Evolutionary conservation across 1,140 invertebrate genomes (phyloP), one percentile per base, ranked within the genome.

Genomic region (Caenorhabditis brenneri): DNA sequence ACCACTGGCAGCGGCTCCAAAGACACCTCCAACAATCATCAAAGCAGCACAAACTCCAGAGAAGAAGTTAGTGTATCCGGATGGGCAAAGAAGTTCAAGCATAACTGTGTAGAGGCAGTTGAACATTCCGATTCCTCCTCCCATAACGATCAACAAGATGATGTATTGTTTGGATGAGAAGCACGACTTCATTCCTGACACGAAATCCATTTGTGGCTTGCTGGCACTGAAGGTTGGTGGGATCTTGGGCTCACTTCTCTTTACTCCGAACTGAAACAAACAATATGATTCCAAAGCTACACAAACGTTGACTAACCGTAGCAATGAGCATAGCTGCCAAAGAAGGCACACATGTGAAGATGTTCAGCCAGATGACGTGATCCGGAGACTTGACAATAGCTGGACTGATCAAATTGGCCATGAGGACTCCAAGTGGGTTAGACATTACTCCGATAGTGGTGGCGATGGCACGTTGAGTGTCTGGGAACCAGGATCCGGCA

Each of bases 61-160:
- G 78, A 91, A 88, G 16, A 53, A 51, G 79, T 91, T 90, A 7
- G 79, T 79, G 80, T 90, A 90, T 33, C 89, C 89, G 33, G 86
- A 88, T 33, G 89, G 89, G 48, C 89, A 90, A 4, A 90, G 58
- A 27, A 90, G 86, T 58, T 89, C 84, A 39, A 90, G 89, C 87
- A 90, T 90, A 22, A 90, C 80, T 19, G 90, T 90, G 85, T 90
- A 90, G 31, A 90, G 83, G 27, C 87, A 88, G 83, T 90, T 90
- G 80, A 90, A 91, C 90, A 90, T 91, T 33, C 89, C 89, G 69
- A 90, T 90, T 22, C 89, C 89, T 22, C 88, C 89, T 15, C 89
- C 89, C 87, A 90, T 87, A 2, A 90, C 89, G 1, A 90, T 19
- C 27, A 90, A 74, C 15, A 90, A 69, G 22, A 90, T 51, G 29